Evolutionary conservation across 1,140 invertebrate genomes (phyloP), one percentile per base, ranked within the genome.

Genomic region (Anthonomus grandis): DNA sequence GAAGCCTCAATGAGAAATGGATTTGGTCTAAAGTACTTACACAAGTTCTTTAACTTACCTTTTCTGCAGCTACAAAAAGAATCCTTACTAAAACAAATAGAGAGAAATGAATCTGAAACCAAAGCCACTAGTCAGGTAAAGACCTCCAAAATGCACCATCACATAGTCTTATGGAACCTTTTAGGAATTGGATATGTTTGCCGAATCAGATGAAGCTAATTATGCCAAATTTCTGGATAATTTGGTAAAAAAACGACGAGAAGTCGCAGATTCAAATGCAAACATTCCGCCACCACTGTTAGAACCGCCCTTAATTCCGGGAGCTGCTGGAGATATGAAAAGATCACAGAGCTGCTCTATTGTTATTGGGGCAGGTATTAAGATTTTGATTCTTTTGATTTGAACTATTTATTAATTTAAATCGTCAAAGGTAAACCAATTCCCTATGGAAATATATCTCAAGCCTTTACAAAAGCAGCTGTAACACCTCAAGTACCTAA

Each of bases 1-100:
- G 93, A 97, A 72, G 85, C 91, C 0, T 97, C 94, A 2, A 97
- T 98, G 95, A 83, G 92, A 68, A 97, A 97, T 79, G 93, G 93
- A 8, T 97, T 96, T 80, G 95, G 95, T 22, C 74, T 98, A 39
- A 91, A 93, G 74, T 82, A 95, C 55, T 76, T 98, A 24, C 93
- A 98, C 76, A 95, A 94, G 77, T 98, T 97, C 75, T 91, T 98
- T 66, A 97, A 96, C 78, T 78, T 98, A 60, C 95, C 95, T 52
- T 98, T 97, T 70, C 79, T 98, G 25, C 86, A 93, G 69, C 75
- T 98, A 13, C 95, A 98, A 80, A 81, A 86, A 64, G 89, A 91
- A 66, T 92, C 91, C 9, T 74, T 98, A 17, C 68, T 95, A 34
- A 83, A 86, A 60, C 94, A 97, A 72, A 72, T 98, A 19, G 89